Evolutionary conservation across 2,113 vertebrate species (phyloP), one percentile per base, ranked within the genome.

Genomic region (Myotis yumanensis): DNA sequence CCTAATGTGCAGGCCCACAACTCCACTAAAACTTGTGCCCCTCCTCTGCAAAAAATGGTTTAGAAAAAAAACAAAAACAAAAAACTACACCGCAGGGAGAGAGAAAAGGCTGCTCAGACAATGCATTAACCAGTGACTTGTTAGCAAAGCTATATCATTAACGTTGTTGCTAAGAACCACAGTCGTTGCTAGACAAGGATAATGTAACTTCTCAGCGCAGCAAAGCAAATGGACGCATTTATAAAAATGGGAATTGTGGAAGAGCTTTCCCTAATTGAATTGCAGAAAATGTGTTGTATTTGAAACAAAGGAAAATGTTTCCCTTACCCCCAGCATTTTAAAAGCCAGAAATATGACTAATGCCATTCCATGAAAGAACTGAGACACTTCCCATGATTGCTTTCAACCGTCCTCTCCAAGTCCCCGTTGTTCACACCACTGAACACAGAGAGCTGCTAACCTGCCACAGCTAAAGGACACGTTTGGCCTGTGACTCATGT

Each of bases 281-380:
- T 88, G n/a, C 35, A 37, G 72, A 89, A 95, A 91, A 75, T 14
- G 90, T 2, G 12, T 66, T 82, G 64, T 5, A 46, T 88, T 92
- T 96, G 11, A 89, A 96, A 93, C 86, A 64, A 82, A 83, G 30
- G 4, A 96, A 84, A 69, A 97, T 91, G 62, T 71, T 95, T 54
- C 40, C 81, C 6, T 72, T 72, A 46, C 12, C n/a, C 94, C 94
- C 17, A 35, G 4, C 17, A 80, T 87, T 95, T 92, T n/a, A 86
- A 54, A 48, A 95, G 62, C 14, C 75, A 95, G 32, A 37, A 95
- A 95, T 80, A 80, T 32, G 40, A 95, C 75, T 64, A 69, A 77
- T 46, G 28, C 10, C 17, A 52, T 43, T 92, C 83, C 3, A 30
- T 35, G 82, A 69, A 86, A 91, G 11, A 66, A 35, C 23, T 10